Base-by-base conservation (phyloP, 2,113 vertebrate species). In the Acinonyx jubatus region DNA sequence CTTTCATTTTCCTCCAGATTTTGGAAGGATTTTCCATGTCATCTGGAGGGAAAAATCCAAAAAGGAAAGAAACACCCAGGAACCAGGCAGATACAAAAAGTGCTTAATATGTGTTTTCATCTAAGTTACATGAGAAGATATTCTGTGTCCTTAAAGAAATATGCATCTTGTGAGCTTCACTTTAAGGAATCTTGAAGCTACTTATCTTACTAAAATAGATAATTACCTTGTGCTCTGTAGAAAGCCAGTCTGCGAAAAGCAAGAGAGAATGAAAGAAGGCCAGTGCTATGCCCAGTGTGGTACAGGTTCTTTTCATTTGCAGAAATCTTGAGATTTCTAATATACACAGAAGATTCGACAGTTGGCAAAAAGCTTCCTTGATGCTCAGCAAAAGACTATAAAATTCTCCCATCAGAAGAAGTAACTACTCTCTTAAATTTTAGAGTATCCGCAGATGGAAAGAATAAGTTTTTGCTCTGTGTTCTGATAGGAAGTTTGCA, bases 1-100 rank as follows among this genome's bases (percentile, higher is more conserved):
- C 89, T 80, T 92, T 19, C 14, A 73, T 68, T 96, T 95, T 97
- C 29, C 52, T 93, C 29, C 41, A 83, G 48, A 87, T 86, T 97
- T 96, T 57, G 21, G 21, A 96, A 96, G 31, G 3, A 65, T 74
- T 96, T 93, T 96, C 31, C 25, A 55, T 41, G 3, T 91, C 91
- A 89, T 68, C 79, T 36, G n/a, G 9, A 89, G 21, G 19, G 36
- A 1, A 92, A 94, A 91, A 78, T 89, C 25, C 29, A 87, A 13
- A 87, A 91, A 89, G 31, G 21, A 31, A 84, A 97, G 71, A 73
- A 95, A 76, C 45, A 87, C 33, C 38, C 57, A 65, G 27, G 12
- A 95, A 80, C 29, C 38, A 84, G 21, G 87, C 76, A 87, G 31
- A 92, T 89, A 96, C 89, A 50, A 52, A 97, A 83, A 36, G 10